Evolutionary conservation across 2,113 vertebrate genomes (phyloP), one percentile per base, ranked within the genome.

Genomic region (Chinchilla lanigera): DNA sequence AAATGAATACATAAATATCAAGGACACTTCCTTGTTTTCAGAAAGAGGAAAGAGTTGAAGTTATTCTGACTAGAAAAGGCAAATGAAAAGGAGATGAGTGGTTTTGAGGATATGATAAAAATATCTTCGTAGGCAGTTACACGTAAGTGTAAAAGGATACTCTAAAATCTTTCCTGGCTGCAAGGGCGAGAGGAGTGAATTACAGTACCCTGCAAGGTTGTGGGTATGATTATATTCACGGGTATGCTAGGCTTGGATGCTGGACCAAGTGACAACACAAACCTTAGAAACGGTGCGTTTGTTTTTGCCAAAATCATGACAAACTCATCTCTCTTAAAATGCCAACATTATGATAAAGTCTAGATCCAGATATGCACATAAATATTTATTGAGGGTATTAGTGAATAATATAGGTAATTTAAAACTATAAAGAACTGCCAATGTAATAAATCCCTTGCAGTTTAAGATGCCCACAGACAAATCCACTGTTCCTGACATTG

Each of bases 41-140:
- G 89, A 98, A 97, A 97, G 96, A 97, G 97, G 96, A 97, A 98
- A 97, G 89, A 93, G 87, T 97, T 60, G 30, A 95, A 87, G 77
- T 97, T 97, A 88, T 92, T 97, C 50, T 90, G 94, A 94, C 96
- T 97, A 85, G 94, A 82, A 97, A 97, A 95, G 96, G 94, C 93
- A 65, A 97, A 97, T 95, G 98, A 93, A 95, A 97, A 97, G 93
- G 96, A 97, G 98, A 96, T 97, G 97, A 98, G 92, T 97, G 96
- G 96, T 95, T 97, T 97, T 97, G 96, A 97, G 98, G 96, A 90
- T 96, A 97, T 1, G 97, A 98, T 98, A 98, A 98, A 98, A 98
- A 98, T 98, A 98, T 97, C 97, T 93, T 35, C 60, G 95, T 96
- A 96, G 95, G 94, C 97, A 97, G 92, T 94, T 97, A 94, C 87